A percentile compares a stretch with the other conserved stretches of the same genome.
phyloP scores from a whole-genome alignment of 2,113 vertebrate species.

The Misgurnus mizolepis region DNA sequence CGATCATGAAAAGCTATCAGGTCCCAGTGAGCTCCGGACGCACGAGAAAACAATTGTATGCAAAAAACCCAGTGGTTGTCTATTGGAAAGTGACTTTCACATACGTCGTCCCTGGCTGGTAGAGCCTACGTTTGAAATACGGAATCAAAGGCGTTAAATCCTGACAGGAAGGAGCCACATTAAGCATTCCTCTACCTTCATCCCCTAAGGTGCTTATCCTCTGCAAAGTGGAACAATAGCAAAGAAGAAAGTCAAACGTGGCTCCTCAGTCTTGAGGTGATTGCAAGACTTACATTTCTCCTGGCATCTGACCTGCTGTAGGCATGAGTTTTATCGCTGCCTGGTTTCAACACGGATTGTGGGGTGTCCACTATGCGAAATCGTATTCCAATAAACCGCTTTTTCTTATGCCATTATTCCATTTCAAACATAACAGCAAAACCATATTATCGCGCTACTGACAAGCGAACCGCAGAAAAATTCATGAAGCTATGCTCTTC shows the following conservation, averaged over 20 bases:
- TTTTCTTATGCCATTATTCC: too few relatives aligned
- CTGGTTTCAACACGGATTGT: neutral
- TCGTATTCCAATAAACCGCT: too few relatives aligned
- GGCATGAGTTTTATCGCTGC: neutral
- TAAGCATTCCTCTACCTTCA: slow-evolving; percentile 66
- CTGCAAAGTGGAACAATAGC: slow-evolving; percentile 60
- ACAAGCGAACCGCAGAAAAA: too few relatives aligned
- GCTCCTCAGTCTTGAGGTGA: slow-evolving; percentile 28
- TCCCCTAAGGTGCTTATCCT: slow-evolving; percentile 66
- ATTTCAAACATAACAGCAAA: too few relatives aligned
- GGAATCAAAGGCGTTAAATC: slow-evolving; percentile 67
- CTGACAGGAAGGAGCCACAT: slow-evolving; percentile 64
- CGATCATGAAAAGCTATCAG: slow-evolving; percentile 23
- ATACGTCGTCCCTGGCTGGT: slow-evolving; percentile 60
- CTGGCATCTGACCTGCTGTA: slow-evolving; percentile 2
- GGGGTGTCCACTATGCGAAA: neutral
- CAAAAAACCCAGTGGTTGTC: slow-evolving; percentile 52
- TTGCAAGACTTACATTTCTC: slow-evolving; percentile 22
- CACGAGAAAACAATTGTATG: slow-evolving; percentile 43
- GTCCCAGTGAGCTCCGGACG: slow-evolving; percentile 36
- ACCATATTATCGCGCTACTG: too few relatives aligned
- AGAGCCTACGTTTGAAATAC: slow-evolving; percentile 56
- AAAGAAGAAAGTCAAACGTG: slow-evolving; percentile 58
- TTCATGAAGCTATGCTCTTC: too few relatives aligned
- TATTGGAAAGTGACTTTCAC: slow-evolving; percentile 70